Conservation (phyloP, 1,140 invertebrate species). For the Harpegnathos saltator region DNA sequence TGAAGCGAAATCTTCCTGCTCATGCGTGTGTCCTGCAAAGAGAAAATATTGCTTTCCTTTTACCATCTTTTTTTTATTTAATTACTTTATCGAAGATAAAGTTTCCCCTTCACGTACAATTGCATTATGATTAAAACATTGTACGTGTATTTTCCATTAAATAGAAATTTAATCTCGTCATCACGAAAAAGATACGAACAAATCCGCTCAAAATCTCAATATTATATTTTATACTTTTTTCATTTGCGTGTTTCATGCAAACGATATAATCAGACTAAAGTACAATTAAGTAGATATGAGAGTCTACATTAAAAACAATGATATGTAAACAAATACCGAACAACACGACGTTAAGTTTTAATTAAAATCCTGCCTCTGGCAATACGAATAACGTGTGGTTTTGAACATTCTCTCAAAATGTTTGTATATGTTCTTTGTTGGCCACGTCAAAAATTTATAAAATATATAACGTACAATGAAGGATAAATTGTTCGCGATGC, state of each 20-base stretch:
- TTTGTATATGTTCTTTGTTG: not conserved
- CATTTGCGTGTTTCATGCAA: not conserved
- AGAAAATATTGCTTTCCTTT: not conserved
- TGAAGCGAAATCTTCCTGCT: not conserved
- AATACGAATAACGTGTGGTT: not conserved
- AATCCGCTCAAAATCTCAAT: not conserved
- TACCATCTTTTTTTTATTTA: not conserved
- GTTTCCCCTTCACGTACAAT: not conserved
- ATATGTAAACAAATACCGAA: not conserved
- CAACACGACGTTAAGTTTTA: not conserved
- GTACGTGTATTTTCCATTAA: not conserved
- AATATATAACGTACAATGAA: not conserved
- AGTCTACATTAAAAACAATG: not conserved
- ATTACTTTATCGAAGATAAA: no score
- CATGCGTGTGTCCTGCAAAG: not conserved
- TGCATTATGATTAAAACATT: not conserved
- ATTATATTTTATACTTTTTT: not conserved
- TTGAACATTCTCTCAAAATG: not conserved
- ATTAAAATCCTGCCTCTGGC: not conserved
- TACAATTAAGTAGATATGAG: not conserved
- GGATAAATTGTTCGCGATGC: conserved; percentile 11
- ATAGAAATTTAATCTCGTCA: not conserved
- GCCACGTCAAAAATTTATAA: conserved; percentile 22
- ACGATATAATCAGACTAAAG: not conserved
- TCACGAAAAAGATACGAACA: not conserved